phyloP scores from a whole-genome alignment of 2,113 vertebrate species.

The Odobenus rosmarus region DNA sequence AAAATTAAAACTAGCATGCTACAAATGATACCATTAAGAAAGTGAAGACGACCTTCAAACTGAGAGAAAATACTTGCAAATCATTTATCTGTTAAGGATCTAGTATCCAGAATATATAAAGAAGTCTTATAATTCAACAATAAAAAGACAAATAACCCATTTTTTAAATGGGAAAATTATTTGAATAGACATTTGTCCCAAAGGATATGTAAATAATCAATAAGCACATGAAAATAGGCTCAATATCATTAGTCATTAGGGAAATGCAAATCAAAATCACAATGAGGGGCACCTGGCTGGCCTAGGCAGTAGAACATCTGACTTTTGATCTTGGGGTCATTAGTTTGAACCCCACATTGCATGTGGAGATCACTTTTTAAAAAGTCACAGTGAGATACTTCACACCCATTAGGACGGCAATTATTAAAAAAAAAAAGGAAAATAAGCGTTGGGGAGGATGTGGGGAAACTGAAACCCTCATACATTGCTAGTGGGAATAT shows the following conservation, averaged over 20 bases:
- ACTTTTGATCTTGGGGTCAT: not conserved
- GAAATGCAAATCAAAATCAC: conserved; percentile 17
- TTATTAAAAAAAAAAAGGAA: not conserved
- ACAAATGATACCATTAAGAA: not conserved
- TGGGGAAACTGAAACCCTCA: not conserved
- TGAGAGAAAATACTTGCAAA: not conserved
- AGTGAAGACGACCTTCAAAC: not conserved
- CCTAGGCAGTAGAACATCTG: not conserved
- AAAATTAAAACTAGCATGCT: not conserved
- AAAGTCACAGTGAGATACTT: not conserved
- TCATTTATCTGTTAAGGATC: not conserved
- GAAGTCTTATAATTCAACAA: not conserved
- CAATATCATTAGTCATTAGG: not conserved
- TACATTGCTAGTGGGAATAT: not conserved
- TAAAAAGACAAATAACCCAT: not conserved
- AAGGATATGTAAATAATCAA: not conserved
- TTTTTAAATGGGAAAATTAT: not conserved
- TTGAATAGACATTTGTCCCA: not conserved
- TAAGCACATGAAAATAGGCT: not conserved
- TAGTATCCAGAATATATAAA: not conserved
- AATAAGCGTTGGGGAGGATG: not conserved
- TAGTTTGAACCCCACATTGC: not conserved
- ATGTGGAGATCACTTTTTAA: not conserved
- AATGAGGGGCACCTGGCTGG: not conserved
- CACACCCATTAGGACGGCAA: not conserved